Evolutionary conservation across 2,113 vertebrate genomes (phyloP), one percentile per base, ranked within the genome.

Genomic region (Tragelaphus scriptus): DNA sequence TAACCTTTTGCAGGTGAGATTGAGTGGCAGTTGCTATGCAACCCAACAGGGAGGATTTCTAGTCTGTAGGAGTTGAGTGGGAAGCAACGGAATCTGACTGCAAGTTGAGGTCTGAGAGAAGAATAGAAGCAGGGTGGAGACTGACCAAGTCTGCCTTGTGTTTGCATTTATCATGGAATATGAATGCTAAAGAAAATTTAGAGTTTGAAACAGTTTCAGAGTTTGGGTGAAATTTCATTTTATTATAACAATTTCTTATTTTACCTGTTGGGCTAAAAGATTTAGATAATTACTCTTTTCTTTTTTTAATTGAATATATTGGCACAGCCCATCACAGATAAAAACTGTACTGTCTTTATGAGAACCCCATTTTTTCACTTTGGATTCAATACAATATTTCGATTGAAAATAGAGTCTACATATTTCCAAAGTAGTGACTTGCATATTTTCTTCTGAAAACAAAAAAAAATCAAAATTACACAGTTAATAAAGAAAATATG

Each of bases 21-120:
- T 93, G 90, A 97, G 92, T 96, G 97, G 93, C 87, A 92, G 98
- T 98, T 98, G 96, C 98, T 96, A 98, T 85, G 98, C 97, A 98
- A 95, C 97, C 93, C 95, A 1, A 61, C 84, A 61, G 44, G 85
- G 32, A 91, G 92, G 95, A 90, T 49, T 80, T 88, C 7, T 47
- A 91, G 65, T 77, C 75, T 13, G 55, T 44, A 68, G 95, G 90
- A 88, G 51, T 14, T 88, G 89, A 36, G 97, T 92, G n/a, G 96
- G 89, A 88, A 98, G 97, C 17, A 6, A 16, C 14, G 10, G 81
- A 68, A 30, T 15, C 3, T 14, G 84, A 80, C 95, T 93, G 53
- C 80, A 92, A 51, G 84, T 16, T 94, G 55, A 92, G 82, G 36
- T 85, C 93, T 88, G 58, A 26, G 44, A 47, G 95, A 94, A 63